A percentile compares a stretch with the other conserved stretches of the same genome.
phyloP scores from a whole-genome alignment of 1,140 invertebrate genomes.

The Lanistes nyassanus region DNA sequence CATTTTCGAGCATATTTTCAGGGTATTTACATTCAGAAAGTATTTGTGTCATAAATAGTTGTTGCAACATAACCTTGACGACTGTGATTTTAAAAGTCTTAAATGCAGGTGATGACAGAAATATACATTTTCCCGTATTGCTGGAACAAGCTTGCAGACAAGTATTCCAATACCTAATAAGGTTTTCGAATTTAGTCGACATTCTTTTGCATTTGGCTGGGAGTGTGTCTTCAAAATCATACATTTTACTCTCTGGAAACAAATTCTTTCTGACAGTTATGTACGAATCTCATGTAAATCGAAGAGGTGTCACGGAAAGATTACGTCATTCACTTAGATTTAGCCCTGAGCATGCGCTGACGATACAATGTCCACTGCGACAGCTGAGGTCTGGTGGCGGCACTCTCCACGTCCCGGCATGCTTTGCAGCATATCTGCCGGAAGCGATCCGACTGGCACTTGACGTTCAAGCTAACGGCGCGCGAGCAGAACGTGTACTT shows the following conservation, averaged over 20 bases:
- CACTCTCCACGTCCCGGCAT: neutral
- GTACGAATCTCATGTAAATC: neutral
- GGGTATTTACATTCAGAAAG: no score
- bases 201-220: neutral
- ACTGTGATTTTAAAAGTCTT: no score
- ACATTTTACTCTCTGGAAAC: neutral
- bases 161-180: no score
- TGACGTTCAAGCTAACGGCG: slow-evolving; percentile 10
- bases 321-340: neutral
- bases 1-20: no score
- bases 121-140: no score
- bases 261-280: neutral
- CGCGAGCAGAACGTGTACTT: slow-evolving; percentile 15
- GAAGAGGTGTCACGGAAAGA: neutral
- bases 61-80: no score
- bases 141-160: no score
- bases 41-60: no score
- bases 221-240: neutral
- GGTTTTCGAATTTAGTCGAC: neutral
- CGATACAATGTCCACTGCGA: slow-evolving; percentile 13
- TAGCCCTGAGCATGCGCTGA: neutral
- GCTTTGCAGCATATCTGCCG: slow-evolving; percentile 19
- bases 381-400: neutral
- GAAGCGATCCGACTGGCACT: slow-evolving; percentile 13
- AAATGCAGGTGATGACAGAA: no score